These are phyloP conservation scores for Amia ocellicauda DNA, from an alignment of 2,113 vertebrate genomes.

Conservation along the genomic window DNA sequence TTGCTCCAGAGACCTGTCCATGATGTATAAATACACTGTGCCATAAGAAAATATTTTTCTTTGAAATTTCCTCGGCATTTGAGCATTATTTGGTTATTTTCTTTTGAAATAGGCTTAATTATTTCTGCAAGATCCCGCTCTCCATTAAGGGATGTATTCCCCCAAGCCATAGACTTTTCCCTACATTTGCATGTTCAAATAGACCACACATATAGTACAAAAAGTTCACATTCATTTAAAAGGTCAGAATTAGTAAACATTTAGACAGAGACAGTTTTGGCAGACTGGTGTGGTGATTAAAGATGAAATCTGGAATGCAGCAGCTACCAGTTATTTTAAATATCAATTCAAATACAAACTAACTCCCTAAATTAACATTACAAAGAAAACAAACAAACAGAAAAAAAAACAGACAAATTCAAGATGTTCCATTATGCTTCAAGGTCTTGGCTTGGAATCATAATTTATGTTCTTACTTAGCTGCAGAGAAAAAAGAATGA, in stretches of 20 bases:
- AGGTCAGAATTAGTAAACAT: slow-evolving; percentile 25
- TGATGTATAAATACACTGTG: slow-evolving; percentile 40
- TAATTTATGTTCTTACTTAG: no score
- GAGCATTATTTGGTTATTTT: slow-evolving; percentile 50
- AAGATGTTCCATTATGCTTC: no score
- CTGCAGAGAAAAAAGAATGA: no score
- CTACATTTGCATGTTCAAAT: slow-evolving; percentile 28
- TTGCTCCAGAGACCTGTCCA: slow-evolving; percentile 26
- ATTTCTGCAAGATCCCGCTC: slow-evolving; percentile 28
- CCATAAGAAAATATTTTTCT: slow-evolving; percentile 56
- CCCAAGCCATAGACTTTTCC: slow-evolving; percentile 8
- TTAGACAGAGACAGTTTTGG: slow-evolving; percentile 29
- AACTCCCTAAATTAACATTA: no score
- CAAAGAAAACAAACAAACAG: no score
- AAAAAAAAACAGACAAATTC: no score
- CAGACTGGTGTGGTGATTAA: slow-evolving; percentile 28
- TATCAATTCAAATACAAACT: no score
- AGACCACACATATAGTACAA: slow-evolving; percentile 37
- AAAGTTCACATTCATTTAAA: slow-evolving; percentile 19
- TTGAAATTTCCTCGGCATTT: slow-evolving; percentile 42
- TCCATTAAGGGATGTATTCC: slow-evolving; percentile 17
- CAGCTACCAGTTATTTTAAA: background rate
- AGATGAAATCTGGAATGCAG: slow-evolving; percentile 15
- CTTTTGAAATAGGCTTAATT: slow-evolving; percentile 47
- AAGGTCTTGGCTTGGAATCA: no score